Evolutionary conservation across 92 coral and sea anemone species (phyloP).

Genomic region (Phenganax stokvisi): DNA sequence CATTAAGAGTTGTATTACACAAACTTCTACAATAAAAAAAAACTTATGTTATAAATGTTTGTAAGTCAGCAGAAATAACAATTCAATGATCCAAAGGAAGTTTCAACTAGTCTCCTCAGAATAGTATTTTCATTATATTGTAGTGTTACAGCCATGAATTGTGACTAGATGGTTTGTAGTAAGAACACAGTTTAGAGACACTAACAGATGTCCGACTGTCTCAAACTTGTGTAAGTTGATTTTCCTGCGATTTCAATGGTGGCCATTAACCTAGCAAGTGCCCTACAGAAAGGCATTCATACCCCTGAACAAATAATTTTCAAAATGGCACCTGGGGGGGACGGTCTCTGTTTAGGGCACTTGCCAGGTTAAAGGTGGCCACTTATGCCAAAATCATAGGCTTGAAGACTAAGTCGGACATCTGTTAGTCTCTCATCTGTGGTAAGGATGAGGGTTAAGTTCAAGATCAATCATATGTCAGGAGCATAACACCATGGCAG

Average conservation of each 20-base stretch:
- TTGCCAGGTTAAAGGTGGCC: not conserved
- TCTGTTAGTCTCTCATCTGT: no score
- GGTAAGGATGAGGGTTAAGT: not conserved
- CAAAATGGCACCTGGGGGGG: not conserved
- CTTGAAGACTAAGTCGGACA: no score
- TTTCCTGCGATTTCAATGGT: no score
- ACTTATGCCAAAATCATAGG: no score
- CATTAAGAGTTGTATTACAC: slow-evolving; percentile 9
- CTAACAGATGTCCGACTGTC: no score
- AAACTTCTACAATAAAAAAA: slow-evolving; percentile 4
- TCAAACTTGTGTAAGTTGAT: no score
- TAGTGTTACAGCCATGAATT: not conserved
- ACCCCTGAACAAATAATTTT: not conserved
- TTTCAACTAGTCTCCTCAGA: no score
- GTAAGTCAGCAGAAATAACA: not conserved
- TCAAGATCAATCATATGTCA: not conserved
- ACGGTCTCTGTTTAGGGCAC: not conserved
- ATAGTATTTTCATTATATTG: not conserved
- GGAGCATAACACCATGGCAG: no score
- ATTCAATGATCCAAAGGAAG: not conserved
- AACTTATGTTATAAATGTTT: not conserved
- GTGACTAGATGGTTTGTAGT: not conserved
- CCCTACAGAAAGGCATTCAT: not conserved
- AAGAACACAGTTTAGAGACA: not conserved
- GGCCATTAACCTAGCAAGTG: no score